These are phyloP conservation scores for Brachionus calyciflorus DNA, from an alignment of 1,140 invertebrate species.

Conservation along the genomic window DNA sequence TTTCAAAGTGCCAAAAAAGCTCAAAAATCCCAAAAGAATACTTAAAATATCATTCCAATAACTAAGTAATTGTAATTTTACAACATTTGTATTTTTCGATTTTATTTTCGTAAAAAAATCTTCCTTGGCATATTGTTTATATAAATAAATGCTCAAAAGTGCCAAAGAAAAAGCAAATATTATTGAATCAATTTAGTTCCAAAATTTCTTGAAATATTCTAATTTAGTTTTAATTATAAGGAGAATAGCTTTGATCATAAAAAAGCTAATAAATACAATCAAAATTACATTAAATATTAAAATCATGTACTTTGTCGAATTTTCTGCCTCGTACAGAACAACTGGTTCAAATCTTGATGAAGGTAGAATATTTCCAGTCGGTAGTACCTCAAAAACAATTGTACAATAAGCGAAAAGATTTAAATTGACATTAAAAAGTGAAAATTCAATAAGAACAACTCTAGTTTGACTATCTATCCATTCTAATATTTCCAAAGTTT, in stretches of 20 bases:
- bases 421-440: conserved; percentile 64
- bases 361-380: conserved; percentile 62
- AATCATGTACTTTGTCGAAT: conserved; percentile 53
- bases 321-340: conserved; percentile 52
- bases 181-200: conserved; percentile 61
- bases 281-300: conserved; percentile 59
- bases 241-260: conserved; percentile 52
- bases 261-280: conserved; percentile 62
- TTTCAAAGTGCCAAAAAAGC: conserved; percentile 33
- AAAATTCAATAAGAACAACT: conserved; percentile 65
- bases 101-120: conserved; percentile 59
- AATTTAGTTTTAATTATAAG: conserved; percentile 41
- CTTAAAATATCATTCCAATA: conserved; percentile 40
- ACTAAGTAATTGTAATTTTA: conserved; percentile 51
- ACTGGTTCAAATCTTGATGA: conserved; percentile 62
- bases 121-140: conserved; percentile 55
- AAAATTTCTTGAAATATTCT: conserved; percentile 60
- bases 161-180: conserved; percentile 59
- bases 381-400: conserved; percentile 63
- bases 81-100: conserved; percentile 61
- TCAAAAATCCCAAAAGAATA: conserved; percentile 24
- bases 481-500: conserved; percentile 59
- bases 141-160: conserved; percentile 60
- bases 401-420: conserved; percentile 64
- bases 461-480: conserved; percentile 66